phyloP scores from a whole-genome alignment of 2,888 invertebrate species.

The Eupithecia abbreviata region DNA sequence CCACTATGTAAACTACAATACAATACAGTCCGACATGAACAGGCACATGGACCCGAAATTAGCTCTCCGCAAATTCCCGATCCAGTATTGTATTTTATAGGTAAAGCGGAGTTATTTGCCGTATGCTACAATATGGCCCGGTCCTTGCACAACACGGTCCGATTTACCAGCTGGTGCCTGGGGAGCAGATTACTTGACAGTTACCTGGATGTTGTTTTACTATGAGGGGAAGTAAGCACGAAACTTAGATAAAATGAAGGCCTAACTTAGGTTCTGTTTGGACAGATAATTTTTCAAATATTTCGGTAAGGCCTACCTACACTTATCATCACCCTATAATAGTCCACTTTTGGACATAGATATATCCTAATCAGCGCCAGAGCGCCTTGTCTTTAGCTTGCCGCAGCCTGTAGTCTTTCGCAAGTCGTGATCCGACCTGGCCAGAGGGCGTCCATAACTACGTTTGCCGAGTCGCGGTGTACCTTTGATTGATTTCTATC shows the following conservation, averaged over 20 bases:
- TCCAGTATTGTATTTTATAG: constrained; percentile 4
- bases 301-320: too few relatives aligned
- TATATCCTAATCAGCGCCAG: too few relatives aligned
- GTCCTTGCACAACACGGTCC: constrained; percentile 18
- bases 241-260: background rate
- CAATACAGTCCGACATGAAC: background rate
- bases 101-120: constrained; percentile 10
- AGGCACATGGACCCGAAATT: background rate
- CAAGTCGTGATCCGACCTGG: too few relatives aligned
- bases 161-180: constrained; percentile 21
- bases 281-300: background rate
- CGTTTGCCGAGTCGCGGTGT: too few relatives aligned
- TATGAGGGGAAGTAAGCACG: background rate
- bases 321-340: too few relatives aligned
- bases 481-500: too few relatives aligned
- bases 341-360: too few relatives aligned
- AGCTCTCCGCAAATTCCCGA: background rate
- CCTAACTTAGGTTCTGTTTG: background rate
- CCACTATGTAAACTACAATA: too few relatives aligned
- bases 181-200: constrained; percentile 16
- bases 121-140: constrained; percentile 12
- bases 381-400: too few relatives aligned
- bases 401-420: too few relatives aligned
- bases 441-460: too few relatives aligned
- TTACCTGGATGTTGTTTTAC: constrained; percentile 6